Conservation (phyloP, 2,888 invertebrate species). For the Eupithecia insigniata region DNA sequence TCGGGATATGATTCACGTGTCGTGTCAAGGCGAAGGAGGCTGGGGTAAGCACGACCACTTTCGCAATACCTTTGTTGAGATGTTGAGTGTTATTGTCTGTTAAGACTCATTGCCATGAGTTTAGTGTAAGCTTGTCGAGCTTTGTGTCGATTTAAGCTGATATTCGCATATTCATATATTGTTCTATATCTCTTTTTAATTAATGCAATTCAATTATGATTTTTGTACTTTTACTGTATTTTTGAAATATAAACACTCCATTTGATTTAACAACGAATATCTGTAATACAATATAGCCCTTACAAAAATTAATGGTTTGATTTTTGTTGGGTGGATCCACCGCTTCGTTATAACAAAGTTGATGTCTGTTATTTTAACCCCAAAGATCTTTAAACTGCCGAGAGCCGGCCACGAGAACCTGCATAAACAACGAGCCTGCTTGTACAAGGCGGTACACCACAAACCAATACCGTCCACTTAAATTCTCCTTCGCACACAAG, state of each 20-base stretch:
- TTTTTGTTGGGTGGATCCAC: too few relatives aligned
- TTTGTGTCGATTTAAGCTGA: conserved; percentile 3
- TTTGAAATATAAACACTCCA: background rate
- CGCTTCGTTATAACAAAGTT: background rate
- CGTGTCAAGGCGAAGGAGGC: conserved; percentile 58
- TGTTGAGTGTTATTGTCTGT: background rate
- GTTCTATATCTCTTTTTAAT: background rate
- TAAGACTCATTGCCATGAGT: conserved; percentile 10
- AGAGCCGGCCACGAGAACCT: background rate
- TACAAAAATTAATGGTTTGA: background rate
- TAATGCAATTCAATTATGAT: background rate
- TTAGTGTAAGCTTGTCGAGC: conserved; percentile 5
- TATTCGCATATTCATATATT: background rate
- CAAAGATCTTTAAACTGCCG: conserved; percentile 1
- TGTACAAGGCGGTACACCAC: conserved; percentile 23
- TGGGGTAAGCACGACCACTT: conserved; percentile 56
- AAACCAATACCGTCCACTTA: conserved; percentile 32
- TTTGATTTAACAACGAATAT: background rate
- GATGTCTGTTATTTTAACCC: background rate
- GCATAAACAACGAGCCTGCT: conserved; percentile 12
- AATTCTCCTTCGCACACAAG: conserved; percentile 31
- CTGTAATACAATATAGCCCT: background rate
- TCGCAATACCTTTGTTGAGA: conserved; percentile 58
- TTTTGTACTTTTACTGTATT: background rate
- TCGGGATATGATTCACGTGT: conserved; percentile 52